A percentile compares a stretch with the other conserved stretches of the same genome.
Evolutionary conservation across 2,797 vertebrate genomes (phyloP).

Genomic region (Alcedo atthis): DNA sequence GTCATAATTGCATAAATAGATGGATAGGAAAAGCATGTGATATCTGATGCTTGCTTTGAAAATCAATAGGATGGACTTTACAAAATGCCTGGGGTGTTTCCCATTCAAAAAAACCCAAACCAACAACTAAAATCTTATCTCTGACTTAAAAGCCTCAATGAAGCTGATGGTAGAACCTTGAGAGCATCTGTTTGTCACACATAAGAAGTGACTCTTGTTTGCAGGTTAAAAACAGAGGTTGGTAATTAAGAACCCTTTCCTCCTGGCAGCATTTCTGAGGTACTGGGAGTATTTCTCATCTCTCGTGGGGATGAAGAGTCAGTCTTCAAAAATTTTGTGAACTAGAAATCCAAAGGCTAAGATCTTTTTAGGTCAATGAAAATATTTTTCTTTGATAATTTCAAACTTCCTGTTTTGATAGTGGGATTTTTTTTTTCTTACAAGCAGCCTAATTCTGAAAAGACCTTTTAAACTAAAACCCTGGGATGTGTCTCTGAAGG

Average conservation of each 20-base stretch:
- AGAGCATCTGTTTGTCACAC: not conserved
- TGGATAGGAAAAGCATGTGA: not conserved
- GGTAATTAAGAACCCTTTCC: constrained; percentile 7
- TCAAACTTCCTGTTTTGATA: constrained; percentile 61
- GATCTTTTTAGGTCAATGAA: constrained; percentile 53
- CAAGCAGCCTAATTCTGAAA: constrained; percentile 14
- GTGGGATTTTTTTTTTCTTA: not conserved
- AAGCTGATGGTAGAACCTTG: not conserved
- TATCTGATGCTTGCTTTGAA: not conserved
- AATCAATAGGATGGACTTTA: not conserved
- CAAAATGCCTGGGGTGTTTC: not conserved
- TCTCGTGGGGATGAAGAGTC: constrained; percentile 17
- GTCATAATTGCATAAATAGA: not conserved
- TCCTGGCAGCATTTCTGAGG: constrained; percentile 30
- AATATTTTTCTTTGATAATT: constrained; percentile 69
- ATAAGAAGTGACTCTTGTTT: not conserved
- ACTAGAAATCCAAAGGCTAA: constrained; percentile 20
- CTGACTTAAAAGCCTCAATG: not conserved
- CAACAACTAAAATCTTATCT: not conserved
- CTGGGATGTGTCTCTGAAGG: constrained; percentile 47
- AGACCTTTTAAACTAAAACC: constrained; percentile 47
- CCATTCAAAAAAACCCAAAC: not conserved
- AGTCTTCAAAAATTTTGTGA: constrained; percentile 36
- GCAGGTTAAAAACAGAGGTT: constrained; percentile 29
- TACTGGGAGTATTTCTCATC: constrained; percentile 35